Evolutionary conservation across 23 tunicate genomes (phyloP).

Genomic region (Clavelina lepadiformis): DNA sequence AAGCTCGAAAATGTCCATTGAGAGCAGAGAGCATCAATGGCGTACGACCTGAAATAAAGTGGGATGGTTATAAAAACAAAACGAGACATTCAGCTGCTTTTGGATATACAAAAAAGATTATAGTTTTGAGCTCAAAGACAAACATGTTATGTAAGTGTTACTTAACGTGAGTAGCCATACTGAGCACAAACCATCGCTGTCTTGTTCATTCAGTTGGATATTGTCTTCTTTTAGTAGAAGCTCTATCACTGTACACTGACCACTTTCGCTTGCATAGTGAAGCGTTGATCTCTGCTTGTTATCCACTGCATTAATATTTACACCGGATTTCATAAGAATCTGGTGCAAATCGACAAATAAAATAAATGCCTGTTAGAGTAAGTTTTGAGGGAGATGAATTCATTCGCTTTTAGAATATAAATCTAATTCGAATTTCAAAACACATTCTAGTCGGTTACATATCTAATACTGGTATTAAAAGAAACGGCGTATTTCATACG

Average conservation of each 20-base stretch:
- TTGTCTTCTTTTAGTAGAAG: conserved; percentile 61
- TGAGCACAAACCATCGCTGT: conserved; percentile 30
- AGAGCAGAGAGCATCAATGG: conserved; percentile 74
- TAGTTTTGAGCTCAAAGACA: too few species aligned
- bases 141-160: too few species aligned
- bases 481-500: too few species aligned
- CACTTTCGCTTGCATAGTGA: conserved; percentile 71
- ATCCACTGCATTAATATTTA: conserved; percentile 58
- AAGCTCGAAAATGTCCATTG: conserved; percentile 54
- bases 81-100: too few species aligned
- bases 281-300: conserved; percentile 32
- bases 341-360: not conserved
- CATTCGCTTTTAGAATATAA: not conserved
- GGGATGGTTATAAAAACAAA: too few species aligned
- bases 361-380: not conserved
- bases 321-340: conserved; percentile 68
- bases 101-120: too few species aligned
- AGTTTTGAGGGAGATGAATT: not conserved
- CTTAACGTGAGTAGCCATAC: not conserved
- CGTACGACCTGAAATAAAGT: conserved; percentile 58
- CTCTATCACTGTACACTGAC: conserved; percentile 45
- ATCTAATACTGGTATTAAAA: too few species aligned
- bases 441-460: too few species aligned
- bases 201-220: conserved; percentile 72
- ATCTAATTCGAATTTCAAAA: too few species aligned